Conservation (phyloP, 2,888 invertebrate species). For the Notodonta dromedarius region DNA sequence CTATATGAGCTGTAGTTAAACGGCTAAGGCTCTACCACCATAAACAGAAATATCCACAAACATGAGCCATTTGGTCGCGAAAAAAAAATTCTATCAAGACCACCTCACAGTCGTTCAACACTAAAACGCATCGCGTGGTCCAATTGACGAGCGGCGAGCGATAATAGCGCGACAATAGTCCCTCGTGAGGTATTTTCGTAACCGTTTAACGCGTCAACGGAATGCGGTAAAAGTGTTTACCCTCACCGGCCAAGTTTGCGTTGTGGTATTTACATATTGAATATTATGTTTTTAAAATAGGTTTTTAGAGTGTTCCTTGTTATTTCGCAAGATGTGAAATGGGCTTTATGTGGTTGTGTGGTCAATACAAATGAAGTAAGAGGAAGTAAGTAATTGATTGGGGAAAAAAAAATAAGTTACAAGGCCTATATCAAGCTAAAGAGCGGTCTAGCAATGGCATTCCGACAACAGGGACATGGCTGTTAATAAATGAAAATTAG, state of each 20-base stretch:
- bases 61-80: background rate
- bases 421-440: too few species aligned
- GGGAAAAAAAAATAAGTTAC: too few species aligned
- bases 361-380: background rate
- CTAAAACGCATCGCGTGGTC: constrained; percentile 39
- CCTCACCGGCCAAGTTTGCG: constrained; percentile 14
- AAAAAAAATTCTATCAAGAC: constrained; percentile 33
- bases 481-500: too few species aligned
- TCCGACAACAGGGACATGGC: too few species aligned
- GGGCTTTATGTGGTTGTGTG: background rate
- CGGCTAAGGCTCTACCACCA: too few species aligned
- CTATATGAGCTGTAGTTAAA: too few species aligned
- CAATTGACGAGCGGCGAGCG: constrained; percentile 53
- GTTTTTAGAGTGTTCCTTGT: background rate
- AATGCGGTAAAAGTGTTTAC: constrained; percentile 38
- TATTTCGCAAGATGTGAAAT: constrained; percentile 7
- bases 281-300: constrained; percentile 4
- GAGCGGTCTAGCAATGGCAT: too few species aligned
- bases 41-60: too few species aligned
- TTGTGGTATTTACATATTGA: constrained; percentile 3
- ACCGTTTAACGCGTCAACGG: constrained; percentile 39
- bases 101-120: constrained; percentile 50
- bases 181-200: constrained; percentile 27
- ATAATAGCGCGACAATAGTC: constrained; percentile 54
- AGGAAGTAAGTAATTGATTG: too few species aligned